Base-by-base conservation (phyloP, 2,797 vertebrate species). In the Miichthys miiuy region DNA sequence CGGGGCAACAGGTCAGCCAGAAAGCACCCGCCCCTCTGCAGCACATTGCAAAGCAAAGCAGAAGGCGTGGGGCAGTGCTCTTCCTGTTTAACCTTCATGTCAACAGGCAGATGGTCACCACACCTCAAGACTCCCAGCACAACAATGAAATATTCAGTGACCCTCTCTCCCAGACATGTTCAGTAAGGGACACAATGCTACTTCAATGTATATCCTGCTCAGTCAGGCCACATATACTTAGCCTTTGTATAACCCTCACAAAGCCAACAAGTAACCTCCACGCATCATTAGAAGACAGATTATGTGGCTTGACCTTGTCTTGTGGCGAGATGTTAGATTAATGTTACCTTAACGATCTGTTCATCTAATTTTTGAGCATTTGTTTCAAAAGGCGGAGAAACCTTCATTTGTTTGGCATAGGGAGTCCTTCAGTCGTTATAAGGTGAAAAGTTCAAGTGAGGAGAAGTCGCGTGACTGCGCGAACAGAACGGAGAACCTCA, bases 71-170 rank as follows among this genome's bases (percentile, higher is more conserved):
- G 25, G 30, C 50, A 21, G 14, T 20, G 62, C 38, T 62, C 55
- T 20, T 69, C 34, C 25, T 27, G 44, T 54, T 81, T 65, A 72
- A 65, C 69, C 72, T 41, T 46, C 23, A 44, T 51, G 60, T 77
- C 77, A 61, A 48, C 52, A 60, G 18, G 34, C 48, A 69, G 58
- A 69, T 68, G 73, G 55, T 52, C 44, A 1, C 13, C 1, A 2
- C 50, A 57, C 17, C 34, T 63, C 16, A 38, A 66, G 25, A 50
- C 68, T 63, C 27, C 16, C 20, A 34, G 4, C 34, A 64, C 34
- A 38, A 21, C 27, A 41, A 27, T 2, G 4, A 18, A 54, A 42
- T 46, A 46, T 46, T 50, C 23, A 68, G 6, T 17, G 42, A 48
- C 11, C 47, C 27, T 38, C 25, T 27, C 14, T 30, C 16, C 56